Evolutionary conservation across 64 coral and sea anemone species (phyloP), one percentile per base, ranked within the genome.

Genomic region (Porites lutea): DNA sequence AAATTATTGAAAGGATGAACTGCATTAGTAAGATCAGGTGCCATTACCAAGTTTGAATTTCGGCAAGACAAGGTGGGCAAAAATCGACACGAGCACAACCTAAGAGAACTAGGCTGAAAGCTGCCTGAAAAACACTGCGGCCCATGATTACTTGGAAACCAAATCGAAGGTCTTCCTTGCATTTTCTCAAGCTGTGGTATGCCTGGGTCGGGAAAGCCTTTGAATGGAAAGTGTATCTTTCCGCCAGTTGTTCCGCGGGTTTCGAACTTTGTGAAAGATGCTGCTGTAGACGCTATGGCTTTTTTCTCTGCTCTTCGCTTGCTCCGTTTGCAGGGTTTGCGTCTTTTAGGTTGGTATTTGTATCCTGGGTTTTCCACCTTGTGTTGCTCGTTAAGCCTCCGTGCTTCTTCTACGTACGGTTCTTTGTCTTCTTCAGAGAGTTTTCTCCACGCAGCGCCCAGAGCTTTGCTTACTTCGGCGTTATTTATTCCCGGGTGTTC

Each of bases 401-500:
- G 86, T 6, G 95, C 95, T 67, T 91, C 86, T 62, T 97, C 95
- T 13, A 97, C 83, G 64, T 97, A 97, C 8, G 95, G 95, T 81
- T 86, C 87, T 73, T 97, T 97, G 21, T 97, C 95, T 77, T 94
- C 82, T 18, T 86, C 66, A 51, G 92, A 91, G 4, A 97, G 82
- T 49, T 67, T 82, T 79, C 72, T 90, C 95, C 95, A 97, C 4
- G 95, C 92, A 45, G 90, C 54, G 37, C 95, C 95, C 23, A 97
- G 88, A 48, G 83, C 88, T 81, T 91, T 97, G 79, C 95, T 97
- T 46, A 97, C 88, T 71, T 91, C 88, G 21, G 95, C 92, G 74
- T 97, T 97, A 45, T 93, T 97, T 5, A 97, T 94, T 54, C 95
- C 95, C 2, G 95, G 95, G 54, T 97, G 93, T 20, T 90, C 85